Evolutionary conservation across 2,113 vertebrate species (phyloP).

Genomic region (Cynocephalus volans): DNA sequence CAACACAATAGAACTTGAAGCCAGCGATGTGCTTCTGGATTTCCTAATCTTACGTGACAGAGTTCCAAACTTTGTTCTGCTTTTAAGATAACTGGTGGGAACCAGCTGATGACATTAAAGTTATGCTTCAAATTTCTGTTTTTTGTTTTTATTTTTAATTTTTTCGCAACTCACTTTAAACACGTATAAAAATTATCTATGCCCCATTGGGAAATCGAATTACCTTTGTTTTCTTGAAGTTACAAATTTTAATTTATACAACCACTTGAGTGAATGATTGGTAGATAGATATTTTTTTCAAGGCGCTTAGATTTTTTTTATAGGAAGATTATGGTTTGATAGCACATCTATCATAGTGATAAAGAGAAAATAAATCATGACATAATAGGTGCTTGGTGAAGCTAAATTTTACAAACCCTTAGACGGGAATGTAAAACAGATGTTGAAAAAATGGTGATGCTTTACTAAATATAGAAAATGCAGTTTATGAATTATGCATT

Average conservation of each 20-base stretch:
- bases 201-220: neutral
- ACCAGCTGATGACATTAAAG: neutral
- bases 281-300: neutral
- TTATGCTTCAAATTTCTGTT: neutral
- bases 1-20: neutral
- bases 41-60: neutral
- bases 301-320: neutral
- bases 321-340: neutral
- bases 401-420: constrained; percentile 61
- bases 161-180: neutral
- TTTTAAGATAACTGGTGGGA: neutral
- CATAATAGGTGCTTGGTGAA: constrained; percentile 35
- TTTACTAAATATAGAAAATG: constrained; percentile 67
- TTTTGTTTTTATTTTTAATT: neutral
- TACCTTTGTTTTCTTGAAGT: neutral
- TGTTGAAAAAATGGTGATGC: constrained; percentile 43
- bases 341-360: constrained; percentile 47
- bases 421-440: constrained; percentile 56
- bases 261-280: neutral
- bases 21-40: neutral
- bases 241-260: neutral
- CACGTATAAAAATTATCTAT: neutral
- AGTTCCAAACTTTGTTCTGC: neutral
- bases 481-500: constrained; percentile 63
- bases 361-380: constrained; percentile 52